Conservation (phyloP, 2,888 invertebrate genomes). For the Allophyes oxyacanthae region DNA sequence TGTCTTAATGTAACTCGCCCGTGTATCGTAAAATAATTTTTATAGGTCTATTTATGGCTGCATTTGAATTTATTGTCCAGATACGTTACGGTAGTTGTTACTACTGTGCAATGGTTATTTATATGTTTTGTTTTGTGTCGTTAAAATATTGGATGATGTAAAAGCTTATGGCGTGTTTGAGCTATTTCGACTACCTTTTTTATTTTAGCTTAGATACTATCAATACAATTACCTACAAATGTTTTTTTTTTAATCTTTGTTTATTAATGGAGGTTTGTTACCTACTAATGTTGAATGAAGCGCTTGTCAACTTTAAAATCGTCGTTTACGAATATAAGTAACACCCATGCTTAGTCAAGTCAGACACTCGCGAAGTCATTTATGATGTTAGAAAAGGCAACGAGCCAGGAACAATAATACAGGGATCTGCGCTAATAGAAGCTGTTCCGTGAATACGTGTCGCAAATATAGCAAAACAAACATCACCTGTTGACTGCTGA, state of each 20-base stretch:
- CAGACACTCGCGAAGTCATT: no score
- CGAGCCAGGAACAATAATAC: slow-evolving; percentile 1
- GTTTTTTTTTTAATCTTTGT: no score
- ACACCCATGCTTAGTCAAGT: no score
- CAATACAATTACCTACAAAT: no score
- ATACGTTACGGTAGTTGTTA: slow-evolving; percentile 84
- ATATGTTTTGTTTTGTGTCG: slow-evolving; percentile 72
- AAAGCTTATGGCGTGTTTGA: slow-evolving; percentile 13
- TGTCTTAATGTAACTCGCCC: slow-evolving; percentile 86
- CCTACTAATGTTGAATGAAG: no score
- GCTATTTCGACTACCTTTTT: slow-evolving; percentile 20
- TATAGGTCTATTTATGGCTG: slow-evolving; percentile 86
- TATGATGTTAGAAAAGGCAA: not conserved
- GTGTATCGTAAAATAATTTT: slow-evolving; percentile 86
- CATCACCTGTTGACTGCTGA: slow-evolving; percentile 75
- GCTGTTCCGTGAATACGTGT: slow-evolving; percentile 7
- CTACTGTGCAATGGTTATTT: slow-evolving; percentile 70
- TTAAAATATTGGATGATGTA: slow-evolving; percentile 55
- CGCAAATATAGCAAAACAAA: slow-evolving; percentile 58
- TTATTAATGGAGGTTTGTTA: no score
- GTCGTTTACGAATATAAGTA: no score
- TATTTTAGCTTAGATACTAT: no score
- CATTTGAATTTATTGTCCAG: slow-evolving; percentile 83
- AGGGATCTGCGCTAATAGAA: not conserved
- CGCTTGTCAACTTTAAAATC: no score